Conservation (phyloP, 2,113 vertebrate genomes). For the Eleginops maclovinus region DNA sequence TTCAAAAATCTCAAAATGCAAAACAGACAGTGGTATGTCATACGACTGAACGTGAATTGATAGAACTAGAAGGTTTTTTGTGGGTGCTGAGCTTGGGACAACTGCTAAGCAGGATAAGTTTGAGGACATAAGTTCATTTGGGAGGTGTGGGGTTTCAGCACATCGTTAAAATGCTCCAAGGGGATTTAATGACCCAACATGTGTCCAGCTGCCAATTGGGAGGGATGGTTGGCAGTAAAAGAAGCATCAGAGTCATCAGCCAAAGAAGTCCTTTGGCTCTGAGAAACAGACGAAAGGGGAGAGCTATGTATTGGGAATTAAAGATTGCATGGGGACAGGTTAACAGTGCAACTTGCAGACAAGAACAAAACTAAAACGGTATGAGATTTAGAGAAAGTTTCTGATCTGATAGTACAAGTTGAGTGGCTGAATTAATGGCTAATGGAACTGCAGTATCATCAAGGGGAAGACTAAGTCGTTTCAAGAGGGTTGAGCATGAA, state of each 20-base stretch:
- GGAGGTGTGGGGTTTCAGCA: conserved; percentile 3
- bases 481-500: conserved; percentile 31
- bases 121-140: conserved; percentile 11
- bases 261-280: conserved; percentile 63
- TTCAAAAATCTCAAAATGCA: not conserved
- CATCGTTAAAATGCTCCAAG: conserved; percentile 63
- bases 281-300: conserved; percentile 35
- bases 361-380: conserved; percentile 47
- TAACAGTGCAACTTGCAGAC: conserved; percentile 45
- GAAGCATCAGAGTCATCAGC: conserved; percentile 50
- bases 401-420: conserved; percentile 47
- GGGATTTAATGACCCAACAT: conserved; percentile 65
- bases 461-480: conserved; percentile 18
- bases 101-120: conserved; percentile 3
- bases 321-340: conserved; percentile 56
- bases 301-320: conserved; percentile 41
- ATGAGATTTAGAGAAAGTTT: conserved; percentile 53
- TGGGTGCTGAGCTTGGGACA: not conserved
- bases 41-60: not conserved
- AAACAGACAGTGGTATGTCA: not conserved
- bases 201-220: conserved; percentile 62
- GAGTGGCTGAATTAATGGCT: conserved; percentile 40
- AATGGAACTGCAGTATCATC: conserved; percentile 27
- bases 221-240: conserved; percentile 59
- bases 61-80: not conserved